phyloP scores from a whole-genome alignment of 2,113 vertebrate species.

The Colistium nudipinnis region DNA sequence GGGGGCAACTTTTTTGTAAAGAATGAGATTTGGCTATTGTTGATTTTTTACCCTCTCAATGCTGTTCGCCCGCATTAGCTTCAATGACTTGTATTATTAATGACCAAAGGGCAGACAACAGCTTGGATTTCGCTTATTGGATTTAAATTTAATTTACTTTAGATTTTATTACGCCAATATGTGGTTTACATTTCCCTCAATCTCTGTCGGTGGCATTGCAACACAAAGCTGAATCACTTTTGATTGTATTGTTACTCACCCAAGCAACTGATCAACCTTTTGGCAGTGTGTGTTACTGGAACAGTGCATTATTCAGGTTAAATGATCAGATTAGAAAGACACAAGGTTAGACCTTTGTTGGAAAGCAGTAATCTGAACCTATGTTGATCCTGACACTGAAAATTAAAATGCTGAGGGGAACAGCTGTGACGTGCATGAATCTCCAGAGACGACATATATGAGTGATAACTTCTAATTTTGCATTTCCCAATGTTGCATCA shows the following conservation, averaged over 20 bases:
- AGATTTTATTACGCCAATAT: too few relatives aligned
- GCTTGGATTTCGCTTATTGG: too few relatives aligned
- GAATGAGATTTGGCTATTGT: too few relatives aligned
- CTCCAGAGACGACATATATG: constrained; percentile 39
- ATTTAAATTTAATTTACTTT: too few relatives aligned
- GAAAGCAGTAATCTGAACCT: constrained; percentile 4
- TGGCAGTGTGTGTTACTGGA: constrained; percentile 3
- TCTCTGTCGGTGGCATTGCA: background rate
- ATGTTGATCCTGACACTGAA: background rate
- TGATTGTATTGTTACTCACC: constrained; percentile 17
- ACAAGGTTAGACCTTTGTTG: constrained; percentile 30
- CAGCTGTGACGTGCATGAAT: background rate
- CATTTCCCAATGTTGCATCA: constrained; percentile 40
- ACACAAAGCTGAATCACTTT: constrained; percentile 17
- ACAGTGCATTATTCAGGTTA: background rate
- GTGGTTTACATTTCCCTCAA: background rate
- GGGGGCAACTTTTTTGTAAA: too few relatives aligned
- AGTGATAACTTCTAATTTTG: constrained; percentile 53
- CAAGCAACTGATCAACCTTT: constrained; percentile 7
- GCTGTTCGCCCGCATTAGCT: too few relatives aligned
- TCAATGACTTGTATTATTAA: too few relatives aligned
- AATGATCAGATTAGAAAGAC: constrained; percentile 17
- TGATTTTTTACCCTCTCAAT: too few relatives aligned
- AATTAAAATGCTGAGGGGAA: constrained; percentile 24
- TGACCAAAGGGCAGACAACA: too few relatives aligned